Evolutionary conservation across 2,888 invertebrate genomes (phyloP).

Genomic region (Phyto melanocephala): DNA sequence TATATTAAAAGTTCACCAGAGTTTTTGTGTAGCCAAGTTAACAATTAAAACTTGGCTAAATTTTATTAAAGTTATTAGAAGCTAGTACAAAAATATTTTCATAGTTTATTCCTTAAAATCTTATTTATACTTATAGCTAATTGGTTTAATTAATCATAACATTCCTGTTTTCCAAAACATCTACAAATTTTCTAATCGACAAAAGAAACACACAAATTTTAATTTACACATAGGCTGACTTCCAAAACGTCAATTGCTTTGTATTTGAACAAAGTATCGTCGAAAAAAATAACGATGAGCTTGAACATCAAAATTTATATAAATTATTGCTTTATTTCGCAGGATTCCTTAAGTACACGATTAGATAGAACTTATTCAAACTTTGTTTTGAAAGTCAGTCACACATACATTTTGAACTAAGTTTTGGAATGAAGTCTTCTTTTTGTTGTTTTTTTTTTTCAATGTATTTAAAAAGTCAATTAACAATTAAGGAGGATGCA

Average conservation of each 20-base stretch:
- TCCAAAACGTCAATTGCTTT: too few species aligned
- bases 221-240: too few species aligned
- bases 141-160: background rate
- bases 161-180: background rate
- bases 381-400: too few species aligned
- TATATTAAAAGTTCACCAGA: background rate
- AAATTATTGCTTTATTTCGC: too few species aligned
- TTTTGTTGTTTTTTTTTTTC: too few species aligned
- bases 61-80: slow-evolving; percentile 34
- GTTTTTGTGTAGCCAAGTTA: background rate
- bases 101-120: slow-evolving; percentile 32
- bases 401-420: slow-evolving; percentile 5
- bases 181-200: background rate
- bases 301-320: too few species aligned
- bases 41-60: slow-evolving; percentile 34
- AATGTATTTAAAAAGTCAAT: background rate
- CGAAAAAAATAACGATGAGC: too few species aligned
- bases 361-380: too few species aligned
- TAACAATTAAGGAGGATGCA: background rate
- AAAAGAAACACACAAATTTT: too few species aligned
- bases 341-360: too few species aligned
- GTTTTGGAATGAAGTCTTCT: slow-evolving; percentile 53
- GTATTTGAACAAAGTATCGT: too few species aligned
- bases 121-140: slow-evolving; percentile 26
- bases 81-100: slow-evolving; percentile 63